phyloP scores from a whole-genome alignment of 2,797 vertebrate species.

The Coregonus suidteri region DNA sequence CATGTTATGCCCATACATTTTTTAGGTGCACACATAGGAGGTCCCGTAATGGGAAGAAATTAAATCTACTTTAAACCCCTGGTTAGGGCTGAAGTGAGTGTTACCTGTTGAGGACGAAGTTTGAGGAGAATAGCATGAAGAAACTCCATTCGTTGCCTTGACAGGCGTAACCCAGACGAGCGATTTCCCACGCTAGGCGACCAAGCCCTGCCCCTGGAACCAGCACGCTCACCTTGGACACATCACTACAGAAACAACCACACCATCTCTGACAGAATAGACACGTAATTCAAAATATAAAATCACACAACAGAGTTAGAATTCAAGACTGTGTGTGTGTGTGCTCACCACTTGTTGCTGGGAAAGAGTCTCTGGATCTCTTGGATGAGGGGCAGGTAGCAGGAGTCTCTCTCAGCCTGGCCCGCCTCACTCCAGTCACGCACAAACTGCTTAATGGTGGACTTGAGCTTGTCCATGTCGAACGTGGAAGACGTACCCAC shows the following conservation, averaged over 20 bases:
- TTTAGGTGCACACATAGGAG: too few relatives aligned
- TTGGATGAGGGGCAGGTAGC: conserved; percentile 92
- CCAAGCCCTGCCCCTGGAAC: conserved; percentile 97
- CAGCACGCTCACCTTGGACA: conserved; percentile 93
- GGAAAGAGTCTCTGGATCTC: conserved; percentile 94
- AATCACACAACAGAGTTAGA: not conserved
- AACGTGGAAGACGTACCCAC: conserved; percentile 88
- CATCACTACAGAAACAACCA: conserved; percentile 78
- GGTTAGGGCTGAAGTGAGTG: not conserved
- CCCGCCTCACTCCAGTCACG: conserved; percentile 97
- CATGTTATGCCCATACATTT: too few relatives aligned
- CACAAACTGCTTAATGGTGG: conserved; percentile 99
- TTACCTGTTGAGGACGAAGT: conserved; percentile 99
- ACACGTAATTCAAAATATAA: not conserved
- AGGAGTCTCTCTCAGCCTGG: conserved; percentile 89
- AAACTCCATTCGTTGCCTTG: conserved; percentile 99
- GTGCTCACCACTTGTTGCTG: conserved; percentile 86
- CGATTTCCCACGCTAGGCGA: conserved; percentile 97
- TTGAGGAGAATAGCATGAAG: conserved; percentile 99
- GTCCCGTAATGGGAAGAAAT: too few relatives aligned
- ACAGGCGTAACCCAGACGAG: conserved; percentile 92
- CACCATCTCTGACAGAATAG: conserved; percentile 13
- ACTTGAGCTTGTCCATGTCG: conserved; percentile 99
- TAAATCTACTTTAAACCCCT: too few relatives aligned
- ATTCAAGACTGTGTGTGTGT: not conserved